Evolutionary conservation across 2,888 invertebrate genomes (phyloP).

Genomic region (Oscheius onirici): DNA sequence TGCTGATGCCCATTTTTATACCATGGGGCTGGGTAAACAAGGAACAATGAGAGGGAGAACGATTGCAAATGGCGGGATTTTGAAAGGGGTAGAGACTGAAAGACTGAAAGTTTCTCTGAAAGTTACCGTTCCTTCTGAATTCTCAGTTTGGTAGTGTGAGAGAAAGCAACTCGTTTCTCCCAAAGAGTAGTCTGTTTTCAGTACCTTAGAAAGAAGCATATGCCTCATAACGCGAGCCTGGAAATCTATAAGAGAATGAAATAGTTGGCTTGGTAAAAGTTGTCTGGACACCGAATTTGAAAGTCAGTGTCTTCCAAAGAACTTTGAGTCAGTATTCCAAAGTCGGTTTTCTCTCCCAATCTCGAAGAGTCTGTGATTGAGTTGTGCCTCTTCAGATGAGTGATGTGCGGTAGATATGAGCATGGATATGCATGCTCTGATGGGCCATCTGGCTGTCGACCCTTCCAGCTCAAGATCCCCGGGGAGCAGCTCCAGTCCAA

Average conservation of each 20-base stretch:
- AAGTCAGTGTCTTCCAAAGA: too few relatives aligned
- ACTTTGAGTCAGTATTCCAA: too few relatives aligned
- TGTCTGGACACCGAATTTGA: too few relatives aligned
- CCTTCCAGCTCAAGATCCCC: constrained; percentile 17
- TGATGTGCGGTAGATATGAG: constrained; percentile 32
- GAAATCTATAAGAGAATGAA: too few relatives aligned
- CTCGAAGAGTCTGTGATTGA: constrained; percentile 13
- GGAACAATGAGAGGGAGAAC: background rate
- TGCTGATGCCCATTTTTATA: background rate
- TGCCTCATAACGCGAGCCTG: too few relatives aligned
- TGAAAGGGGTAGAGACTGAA: background rate
- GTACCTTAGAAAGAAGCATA: too few relatives aligned
- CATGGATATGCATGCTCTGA: constrained; percentile 32
- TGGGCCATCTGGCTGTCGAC: constrained; percentile 32
- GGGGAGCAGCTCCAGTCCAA: constrained; percentile 11
- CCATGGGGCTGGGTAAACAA: background rate
- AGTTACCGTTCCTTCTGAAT: too few relatives aligned
- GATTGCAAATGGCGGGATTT: background rate
- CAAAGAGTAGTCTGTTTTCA: too few relatives aligned
- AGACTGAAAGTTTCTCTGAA: background rate
- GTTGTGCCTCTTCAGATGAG: constrained; percentile 23
- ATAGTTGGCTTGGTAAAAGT: too few relatives aligned
- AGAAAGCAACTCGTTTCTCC: too few relatives aligned
- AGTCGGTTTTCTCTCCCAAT: background rate
- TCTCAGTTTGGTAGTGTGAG: too few relatives aligned